Evolutionary conservation across 2,888 invertebrate genomes (phyloP).

Genomic region (Aleiodes leptofemur): DNA sequence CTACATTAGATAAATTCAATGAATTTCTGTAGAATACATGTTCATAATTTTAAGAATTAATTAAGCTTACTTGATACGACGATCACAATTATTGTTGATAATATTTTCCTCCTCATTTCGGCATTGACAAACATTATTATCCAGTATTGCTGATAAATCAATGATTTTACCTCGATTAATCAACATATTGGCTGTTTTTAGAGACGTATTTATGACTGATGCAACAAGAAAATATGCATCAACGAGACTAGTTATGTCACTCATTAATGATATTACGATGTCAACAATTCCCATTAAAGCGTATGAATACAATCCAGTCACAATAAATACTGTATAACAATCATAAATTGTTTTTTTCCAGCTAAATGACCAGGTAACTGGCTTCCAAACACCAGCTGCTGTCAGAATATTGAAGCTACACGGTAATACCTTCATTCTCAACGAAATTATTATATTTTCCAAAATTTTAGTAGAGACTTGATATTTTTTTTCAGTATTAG

Average conservation of each 20-base stretch:
- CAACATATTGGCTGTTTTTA: constrained; percentile 44
- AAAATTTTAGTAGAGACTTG: no score
- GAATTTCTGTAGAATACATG: no score
- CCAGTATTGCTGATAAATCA: constrained; percentile 13
- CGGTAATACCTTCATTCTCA: not conserved
- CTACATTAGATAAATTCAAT: no score
- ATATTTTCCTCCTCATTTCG: not conserved
- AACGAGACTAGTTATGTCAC: constrained; percentile 14
- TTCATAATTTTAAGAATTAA: no score
- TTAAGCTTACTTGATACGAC: not conserved
- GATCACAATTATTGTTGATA: not conserved
- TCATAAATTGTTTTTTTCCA: constrained; percentile 29
- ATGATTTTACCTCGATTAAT: constrained; percentile 31
- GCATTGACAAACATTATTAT: not conserved
- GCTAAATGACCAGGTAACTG: constrained; percentile 39
- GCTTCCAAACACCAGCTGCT: constrained; percentile 47
- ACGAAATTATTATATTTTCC: no score
- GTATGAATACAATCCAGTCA: constrained; percentile 2
- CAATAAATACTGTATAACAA: constrained; percentile 15
- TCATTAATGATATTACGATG: not conserved
- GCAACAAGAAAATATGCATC: constrained; percentile 6
- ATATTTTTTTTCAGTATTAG: no score
- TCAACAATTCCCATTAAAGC: constrained; percentile 27
- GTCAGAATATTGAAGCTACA: constrained; percentile 25
- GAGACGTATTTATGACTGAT: constrained; percentile 34